These are phyloP conservation scores for Pavo muticus DNA, from an alignment of 2,113 vertebrate genomes.

Conservation along the genomic window DNA sequence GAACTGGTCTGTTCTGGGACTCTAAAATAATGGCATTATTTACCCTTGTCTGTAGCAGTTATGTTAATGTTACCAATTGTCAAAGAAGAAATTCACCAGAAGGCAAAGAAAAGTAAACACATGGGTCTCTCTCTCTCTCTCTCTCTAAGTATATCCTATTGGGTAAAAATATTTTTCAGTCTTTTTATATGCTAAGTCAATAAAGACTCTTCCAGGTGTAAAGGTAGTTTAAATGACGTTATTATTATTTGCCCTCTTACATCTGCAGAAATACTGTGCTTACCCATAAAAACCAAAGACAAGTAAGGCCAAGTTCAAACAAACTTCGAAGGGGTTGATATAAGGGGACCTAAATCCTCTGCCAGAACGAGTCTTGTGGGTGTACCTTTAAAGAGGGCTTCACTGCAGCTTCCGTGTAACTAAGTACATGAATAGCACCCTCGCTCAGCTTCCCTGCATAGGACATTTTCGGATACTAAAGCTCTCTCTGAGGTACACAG, in stretches of 20 bases:
- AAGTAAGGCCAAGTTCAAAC: background rate
- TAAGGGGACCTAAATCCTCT: background rate
- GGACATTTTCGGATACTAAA: background rate
- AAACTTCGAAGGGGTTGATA: background rate
- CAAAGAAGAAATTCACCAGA: background rate
- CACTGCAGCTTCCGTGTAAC: background rate
- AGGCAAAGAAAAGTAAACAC: background rate
- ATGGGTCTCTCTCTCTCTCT: background rate
- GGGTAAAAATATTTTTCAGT: background rate
- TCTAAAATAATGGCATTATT: background rate
- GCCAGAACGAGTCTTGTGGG: background rate
- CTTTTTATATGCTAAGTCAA: background rate
- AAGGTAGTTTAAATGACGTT: background rate
- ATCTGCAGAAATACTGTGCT: background rate
- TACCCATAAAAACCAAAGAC: background rate
- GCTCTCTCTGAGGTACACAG: background rate
- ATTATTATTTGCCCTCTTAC: background rate
- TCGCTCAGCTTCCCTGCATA: background rate
- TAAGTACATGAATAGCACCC: background rate
- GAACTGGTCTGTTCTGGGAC: background rate
- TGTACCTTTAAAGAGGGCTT: background rate
- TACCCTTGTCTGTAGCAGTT: background rate
- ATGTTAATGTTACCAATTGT: background rate
- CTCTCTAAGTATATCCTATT: background rate
- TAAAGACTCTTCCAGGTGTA: background rate